These are phyloP conservation scores for Trachelus troglodyta DNA, from an alignment of 2,888 invertebrate species.

Conservation along the genomic window DNA sequence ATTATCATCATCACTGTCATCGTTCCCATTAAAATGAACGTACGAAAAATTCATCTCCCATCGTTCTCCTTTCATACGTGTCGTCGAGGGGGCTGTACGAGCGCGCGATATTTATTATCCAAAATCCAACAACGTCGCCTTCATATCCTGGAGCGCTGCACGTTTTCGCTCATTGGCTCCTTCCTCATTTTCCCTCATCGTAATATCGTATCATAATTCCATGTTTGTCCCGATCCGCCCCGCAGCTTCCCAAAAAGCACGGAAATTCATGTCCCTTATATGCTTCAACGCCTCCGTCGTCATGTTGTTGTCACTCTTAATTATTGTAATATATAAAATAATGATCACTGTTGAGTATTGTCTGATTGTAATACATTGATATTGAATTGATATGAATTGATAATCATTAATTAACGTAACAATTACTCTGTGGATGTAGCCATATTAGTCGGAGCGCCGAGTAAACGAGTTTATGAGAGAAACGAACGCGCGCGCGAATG, in stretches of 20 bases:
- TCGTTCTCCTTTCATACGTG: background rate
- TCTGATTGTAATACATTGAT: conserved; percentile 67
- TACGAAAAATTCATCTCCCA: background rate
- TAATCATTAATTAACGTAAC: conserved; percentile 65
- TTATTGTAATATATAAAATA: conserved; percentile 66
- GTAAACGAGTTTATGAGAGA: conserved; percentile 13
- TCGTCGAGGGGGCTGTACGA: background rate
- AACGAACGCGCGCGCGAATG: conserved; percentile 28
- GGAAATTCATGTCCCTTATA: conserved; percentile 25
- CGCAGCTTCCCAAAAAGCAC: conserved; percentile 9
- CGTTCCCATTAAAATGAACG: background rate
- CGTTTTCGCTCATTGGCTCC: background rate
- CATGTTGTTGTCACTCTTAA: conserved; percentile 67
- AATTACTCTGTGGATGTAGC: conserved; percentile 54
- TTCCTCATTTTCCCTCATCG: conserved; percentile 29
- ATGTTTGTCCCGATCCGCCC: conserved; percentile 15
- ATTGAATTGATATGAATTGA: conserved; percentile 66
- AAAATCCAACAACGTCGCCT: background rate
- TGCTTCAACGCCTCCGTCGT: conserved; percentile 67
- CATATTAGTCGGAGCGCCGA: conserved; percentile 44
- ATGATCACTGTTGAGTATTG: conserved; percentile 66
- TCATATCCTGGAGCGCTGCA: background rate
- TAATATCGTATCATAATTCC: conserved; percentile 19
- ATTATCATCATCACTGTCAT: background rate
- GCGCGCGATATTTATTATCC: background rate